Base-by-base conservation (phyloP, 2,797 vertebrate genomes). In the Acanthopagrus latus region DNA sequence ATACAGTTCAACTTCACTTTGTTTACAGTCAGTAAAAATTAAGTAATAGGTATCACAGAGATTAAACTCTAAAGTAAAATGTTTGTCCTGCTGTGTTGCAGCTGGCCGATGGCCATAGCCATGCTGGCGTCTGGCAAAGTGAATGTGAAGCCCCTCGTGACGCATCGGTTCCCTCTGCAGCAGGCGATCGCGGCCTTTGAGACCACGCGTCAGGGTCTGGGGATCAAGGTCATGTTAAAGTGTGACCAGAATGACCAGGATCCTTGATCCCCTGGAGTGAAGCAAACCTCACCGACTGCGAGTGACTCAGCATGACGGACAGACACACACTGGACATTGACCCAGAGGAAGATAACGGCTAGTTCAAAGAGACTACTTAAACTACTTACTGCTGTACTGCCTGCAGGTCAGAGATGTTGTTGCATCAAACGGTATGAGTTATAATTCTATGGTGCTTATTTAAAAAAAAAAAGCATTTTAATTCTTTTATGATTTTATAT, bases 151-250 rank as follows among this genome's bases (percentile, higher is more conserved):
- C 96, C 97, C 4, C 94, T 99, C 64, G 96, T 99, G 60, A 99
- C 98, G 0, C 98, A 99, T 80, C 96, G 98, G 5, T 99, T 99
- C 78, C 96, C 97, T 10, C 92, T 99, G 95, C 97, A 99, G 86
- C 95, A 97, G 89, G 98, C 97, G 2, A 76, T 93, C 12, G 92
- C 98, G 81, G 98, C 98, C 0, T 99, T 99, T 21, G 98, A 99
- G 92, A 96, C 96, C 64, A 96, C 97, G 1, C 96, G 74, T 81
- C 96, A 96, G 92, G 96, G 97, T 0, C 50, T 95, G 2, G 98
- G 98, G 41, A 85, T 99, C 73, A 99, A 99, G 93, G 95, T 99
- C 90, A 99, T 99, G 97, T 94, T 99, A 71, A 99, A 99, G 88
- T 99, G 98, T 86, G 97, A 99, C 92, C 92, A 95, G 85, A 93